Conservation (phyloP, 2,797 vertebrate genomes). For the Channa striata region DNA sequence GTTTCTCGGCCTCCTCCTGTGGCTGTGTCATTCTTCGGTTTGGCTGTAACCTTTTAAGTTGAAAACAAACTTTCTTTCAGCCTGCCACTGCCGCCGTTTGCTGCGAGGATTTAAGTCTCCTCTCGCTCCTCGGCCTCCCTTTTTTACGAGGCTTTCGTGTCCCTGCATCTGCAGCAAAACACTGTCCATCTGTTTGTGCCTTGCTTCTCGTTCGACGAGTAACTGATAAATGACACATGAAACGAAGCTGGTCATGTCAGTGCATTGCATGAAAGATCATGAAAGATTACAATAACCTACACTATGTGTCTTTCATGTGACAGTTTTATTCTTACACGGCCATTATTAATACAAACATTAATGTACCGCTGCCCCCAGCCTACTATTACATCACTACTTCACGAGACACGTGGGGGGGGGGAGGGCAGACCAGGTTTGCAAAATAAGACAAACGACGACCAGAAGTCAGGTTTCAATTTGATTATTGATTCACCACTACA, state of each 20-base stretch:
- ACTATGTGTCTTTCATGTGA: too few species aligned
- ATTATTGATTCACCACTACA: constrained; percentile 41
- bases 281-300: too few species aligned
- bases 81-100: not conserved
- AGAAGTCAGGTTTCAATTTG: constrained; percentile 40
- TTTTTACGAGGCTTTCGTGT: constrained; percentile 8
- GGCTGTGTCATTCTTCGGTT: not conserved
- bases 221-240: not conserved
- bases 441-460: constrained; percentile 28
- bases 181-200: not conserved
- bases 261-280: not conserved
- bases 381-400: constrained; percentile 12
- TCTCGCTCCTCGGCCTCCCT: not conserved
- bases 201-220: constrained; percentile 5
- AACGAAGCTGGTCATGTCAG: not conserved
- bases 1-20: not conserved
- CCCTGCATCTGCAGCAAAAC: not conserved
- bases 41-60: constrained; percentile 15
- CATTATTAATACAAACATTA: constrained; percentile 25
- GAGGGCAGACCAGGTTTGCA: not conserved
- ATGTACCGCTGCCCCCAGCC: constrained; percentile 9
- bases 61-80: not conserved
- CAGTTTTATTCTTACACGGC: constrained; percentile 10
- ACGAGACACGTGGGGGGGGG: constrained; percentile 1
- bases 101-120: not conserved